Base-by-base conservation (phyloP, 2,888 invertebrate genomes). In the Smittia aterrima region DNA sequence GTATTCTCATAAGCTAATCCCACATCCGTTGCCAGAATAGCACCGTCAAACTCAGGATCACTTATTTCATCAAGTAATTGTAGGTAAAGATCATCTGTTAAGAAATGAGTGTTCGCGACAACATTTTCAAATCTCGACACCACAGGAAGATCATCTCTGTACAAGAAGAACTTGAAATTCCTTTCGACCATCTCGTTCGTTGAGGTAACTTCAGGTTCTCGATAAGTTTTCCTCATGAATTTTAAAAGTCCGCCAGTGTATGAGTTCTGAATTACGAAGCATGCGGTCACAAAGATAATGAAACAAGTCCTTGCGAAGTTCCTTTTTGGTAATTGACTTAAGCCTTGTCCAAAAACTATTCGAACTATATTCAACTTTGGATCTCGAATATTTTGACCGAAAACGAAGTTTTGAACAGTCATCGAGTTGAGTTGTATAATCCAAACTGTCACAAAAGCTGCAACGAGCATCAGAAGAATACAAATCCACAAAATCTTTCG, bases 301-400 rank as follows among this genome's bases (percentile, higher is more conserved):
- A 67, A 11, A 3, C 73, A 2, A 16, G 66, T 32, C n/a, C 75
- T 53, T 13, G 75, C 58, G 58, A 75, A 75, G 58, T 75, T 75
- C 11, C 75, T 53, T 2, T n/a, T 27, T 1, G 75, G 75, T 3
- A 74, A 2, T 20, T 18, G 9, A 24, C 22, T 20, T 1, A 68
- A 1, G 4, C 40, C 22, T 9, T 47, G 62, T 1, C 75, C 75
- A 0, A 75, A 64, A 27, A 38, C 3, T n/a, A 75, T 24, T 7
- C 66, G 66, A 2, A 75, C 18, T 1, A 74, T 53, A 38, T 75
- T 75, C 41, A 75, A 53, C 0, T 22, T 22, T 3, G 75, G 75
- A 47, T 32, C 67, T n/a, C n/a, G n/a, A n/a, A n/a, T n/a, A n/a
- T 16, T 16, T 9, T 25, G 38, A 1, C 75, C 75, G 58, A 74